Percentiles rank a stretch among this genome's conserved stretches.
phyloP scores from a whole-genome alignment of 2,888 invertebrate species.

The Exephanes ischioxanthus region DNA sequence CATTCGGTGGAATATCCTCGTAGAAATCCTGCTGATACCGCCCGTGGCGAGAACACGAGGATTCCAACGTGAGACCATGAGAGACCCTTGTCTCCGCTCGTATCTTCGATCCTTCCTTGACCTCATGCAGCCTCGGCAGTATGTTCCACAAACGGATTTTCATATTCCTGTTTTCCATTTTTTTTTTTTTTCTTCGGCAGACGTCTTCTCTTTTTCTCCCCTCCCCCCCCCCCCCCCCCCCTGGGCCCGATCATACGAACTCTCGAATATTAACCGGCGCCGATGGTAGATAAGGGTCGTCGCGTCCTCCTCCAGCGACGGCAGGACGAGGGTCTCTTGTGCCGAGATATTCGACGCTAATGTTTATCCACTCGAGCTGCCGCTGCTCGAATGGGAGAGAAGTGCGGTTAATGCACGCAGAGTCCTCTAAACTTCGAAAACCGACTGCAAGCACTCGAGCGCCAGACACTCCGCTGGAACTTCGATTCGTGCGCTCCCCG shows the following conservation, averaged over 20 bases:
- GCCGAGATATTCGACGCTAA: conserved; percentile 54
- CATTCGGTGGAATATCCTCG: conserved; percentile 19
- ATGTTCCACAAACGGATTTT: conserved; percentile 58
- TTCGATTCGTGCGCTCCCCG: conserved; percentile 1
- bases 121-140: conserved; percentile 59
- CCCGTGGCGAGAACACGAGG: conserved; percentile 68
- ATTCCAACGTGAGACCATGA: conserved; percentile 62
- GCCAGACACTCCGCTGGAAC: conserved; percentile 12
- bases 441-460: not conserved
- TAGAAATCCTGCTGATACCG: conserved; percentile 61
- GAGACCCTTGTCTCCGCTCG: conserved; percentile 58
- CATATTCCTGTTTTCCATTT: conserved; percentile 60
- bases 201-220: conserved; percentile 16
- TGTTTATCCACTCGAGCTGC: conserved; percentile 51
- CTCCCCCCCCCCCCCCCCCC: conserved; percentile 15
- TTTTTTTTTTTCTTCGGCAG: conserved; percentile 28
- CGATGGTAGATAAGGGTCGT: conserved; percentile 77
- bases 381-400: conserved; percentile 29
- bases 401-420: not conserved
- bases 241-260: conserved; percentile 67
- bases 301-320: conserved; percentile 1
- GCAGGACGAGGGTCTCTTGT: conserved; percentile 44
- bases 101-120: conserved; percentile 62
- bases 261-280: conserved; percentile 76
- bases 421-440: conserved; percentile 27